phyloP scores from a whole-genome alignment of 2,797 vertebrate genomes.

The Dermochelys coriacea region DNA sequence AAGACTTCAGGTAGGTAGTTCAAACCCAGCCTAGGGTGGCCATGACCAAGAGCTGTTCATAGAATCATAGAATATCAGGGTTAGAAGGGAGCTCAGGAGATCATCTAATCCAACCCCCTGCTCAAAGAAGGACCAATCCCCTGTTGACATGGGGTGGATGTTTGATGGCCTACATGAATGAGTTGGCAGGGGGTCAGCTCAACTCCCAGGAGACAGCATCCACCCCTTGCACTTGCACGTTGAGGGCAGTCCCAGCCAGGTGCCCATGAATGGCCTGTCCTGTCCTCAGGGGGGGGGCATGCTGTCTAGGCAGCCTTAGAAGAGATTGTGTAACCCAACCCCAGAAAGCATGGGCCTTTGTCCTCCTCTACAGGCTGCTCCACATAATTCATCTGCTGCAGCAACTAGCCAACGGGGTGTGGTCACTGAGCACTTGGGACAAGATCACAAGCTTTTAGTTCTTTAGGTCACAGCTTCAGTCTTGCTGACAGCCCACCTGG shows the following conservation, averaged over 20 bases:
- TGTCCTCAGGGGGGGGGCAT: background rate
- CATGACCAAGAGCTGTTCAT: background rate
- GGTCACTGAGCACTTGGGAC: fast-evolving
- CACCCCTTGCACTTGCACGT: background rate
- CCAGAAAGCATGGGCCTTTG: too few relatives aligned
- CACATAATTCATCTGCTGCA: background rate
- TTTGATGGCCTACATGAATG: background rate
- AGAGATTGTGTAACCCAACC: background rate
- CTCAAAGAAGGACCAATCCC: too few relatives aligned
- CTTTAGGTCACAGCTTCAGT: background rate
- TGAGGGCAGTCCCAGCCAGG: background rate
- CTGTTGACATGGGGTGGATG: background rate
- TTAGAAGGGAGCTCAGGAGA: too few relatives aligned
- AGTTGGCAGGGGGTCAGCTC: background rate
- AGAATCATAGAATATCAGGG: too few relatives aligned
- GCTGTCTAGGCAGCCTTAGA: background rate
- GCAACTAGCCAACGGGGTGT: background rate
- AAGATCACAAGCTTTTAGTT: background rate
- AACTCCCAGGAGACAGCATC: background rate
- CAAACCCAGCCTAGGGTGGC: too few relatives aligned
- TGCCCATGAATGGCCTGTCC: background rate
- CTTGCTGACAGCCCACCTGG: background rate
- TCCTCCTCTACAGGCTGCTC: background rate
- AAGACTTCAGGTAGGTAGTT: too few relatives aligned
- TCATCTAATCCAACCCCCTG: too few relatives aligned